Evolutionary conservation across 2,888 invertebrate genomes (phyloP).

Genomic region (Rhyacophila evoluta): DNA sequence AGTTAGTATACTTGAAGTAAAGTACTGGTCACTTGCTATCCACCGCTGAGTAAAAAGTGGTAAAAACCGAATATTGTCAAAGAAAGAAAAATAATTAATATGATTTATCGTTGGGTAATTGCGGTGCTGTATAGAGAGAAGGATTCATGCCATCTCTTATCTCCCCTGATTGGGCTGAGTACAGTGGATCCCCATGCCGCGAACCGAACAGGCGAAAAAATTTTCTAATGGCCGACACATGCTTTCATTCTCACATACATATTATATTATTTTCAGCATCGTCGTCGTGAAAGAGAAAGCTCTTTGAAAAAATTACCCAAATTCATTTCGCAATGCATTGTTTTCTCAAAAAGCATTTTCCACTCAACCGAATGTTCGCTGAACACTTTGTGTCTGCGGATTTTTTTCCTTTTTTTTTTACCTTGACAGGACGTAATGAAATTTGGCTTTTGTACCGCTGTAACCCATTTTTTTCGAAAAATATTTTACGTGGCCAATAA

Average conservation of each 20-base stretch:
- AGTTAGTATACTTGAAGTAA: too few relatives aligned
- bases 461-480: background rate
- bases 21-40: too few relatives aligned
- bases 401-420: background rate
- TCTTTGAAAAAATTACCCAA: conserved; percentile 4
- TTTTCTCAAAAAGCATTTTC: conserved; percentile 24
- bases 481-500: background rate
- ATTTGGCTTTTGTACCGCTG: background rate
- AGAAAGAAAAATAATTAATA: too few relatives aligned
- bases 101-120: too few relatives aligned
- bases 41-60: too few relatives aligned
- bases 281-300: too few relatives aligned
- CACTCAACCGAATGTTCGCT: background rate
- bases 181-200: background rate
- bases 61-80: too few relatives aligned
- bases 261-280: background rate
- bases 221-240: background rate
- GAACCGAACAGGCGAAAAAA: background rate
- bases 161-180: background rate
- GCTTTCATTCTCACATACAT: conserved; percentile 11
- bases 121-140: too few relatives aligned
- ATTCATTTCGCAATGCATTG: conserved; percentile 14
- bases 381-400: background rate
- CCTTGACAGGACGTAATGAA: background rate
- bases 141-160: too few relatives aligned